phyloP scores from a whole-genome alignment of 2,797 vertebrate species.

The Lycodopsis pacificus region DNA sequence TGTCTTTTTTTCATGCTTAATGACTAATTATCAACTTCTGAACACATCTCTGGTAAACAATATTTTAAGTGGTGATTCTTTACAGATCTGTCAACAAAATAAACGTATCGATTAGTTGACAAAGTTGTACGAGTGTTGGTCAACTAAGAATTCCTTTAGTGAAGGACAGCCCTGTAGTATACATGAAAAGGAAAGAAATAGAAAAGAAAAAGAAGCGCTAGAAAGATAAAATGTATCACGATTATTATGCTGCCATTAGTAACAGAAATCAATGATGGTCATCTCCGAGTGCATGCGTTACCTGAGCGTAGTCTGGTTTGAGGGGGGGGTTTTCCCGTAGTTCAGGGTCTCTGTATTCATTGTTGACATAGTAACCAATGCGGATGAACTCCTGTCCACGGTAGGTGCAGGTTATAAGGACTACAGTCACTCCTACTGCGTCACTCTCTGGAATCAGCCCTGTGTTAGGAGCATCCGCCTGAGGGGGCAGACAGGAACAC shows the following conservation, averaged over 20 bases:
- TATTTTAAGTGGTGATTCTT: neutral
- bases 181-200: neutral
- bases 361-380: conserved; percentile 93
- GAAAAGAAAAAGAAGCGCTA: neutral
- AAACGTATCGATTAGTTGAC: neutral
- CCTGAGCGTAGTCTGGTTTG: conserved; percentile 89
- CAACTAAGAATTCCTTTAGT: neutral
- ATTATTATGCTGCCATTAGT: neutral
- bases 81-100: neutral
- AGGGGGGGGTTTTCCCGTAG: conserved; percentile 89
- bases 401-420: conserved; percentile 92
- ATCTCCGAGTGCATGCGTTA: conserved; percentile 50
- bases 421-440: conserved; percentile 90
- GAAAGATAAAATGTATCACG: neutral
- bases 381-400: conserved; percentile 91
- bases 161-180: neutral
- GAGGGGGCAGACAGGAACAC: neutral
- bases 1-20: too few species aligned
- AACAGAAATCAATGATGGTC: neutral
- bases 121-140: neutral
- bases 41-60: neutral
- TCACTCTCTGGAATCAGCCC: conserved; percentile 89
- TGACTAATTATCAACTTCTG: too few species aligned
- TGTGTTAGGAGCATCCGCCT: conserved; percentile 90
- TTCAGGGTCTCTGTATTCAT: conserved; percentile 89